Evolutionary conservation across 2,113 vertebrate genomes (phyloP).

Genomic region (Acanthisitta chloris): DNA sequence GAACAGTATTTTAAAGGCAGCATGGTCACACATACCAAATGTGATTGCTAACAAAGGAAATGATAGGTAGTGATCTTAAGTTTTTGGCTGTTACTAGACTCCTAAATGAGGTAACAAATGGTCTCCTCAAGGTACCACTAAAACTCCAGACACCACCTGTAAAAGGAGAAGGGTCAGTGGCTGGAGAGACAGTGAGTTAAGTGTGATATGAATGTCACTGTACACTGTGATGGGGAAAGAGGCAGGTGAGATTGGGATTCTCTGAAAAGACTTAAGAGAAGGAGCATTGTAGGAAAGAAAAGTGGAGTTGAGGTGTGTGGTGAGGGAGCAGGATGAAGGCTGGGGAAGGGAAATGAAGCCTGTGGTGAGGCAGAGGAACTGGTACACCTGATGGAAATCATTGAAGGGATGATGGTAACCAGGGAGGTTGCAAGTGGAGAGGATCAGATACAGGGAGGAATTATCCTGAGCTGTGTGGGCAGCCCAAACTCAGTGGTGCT

Average conservation of each 20-base stretch:
- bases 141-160: neutral
- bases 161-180: neutral
- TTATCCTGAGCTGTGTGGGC: neutral
- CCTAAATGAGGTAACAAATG: neutral
- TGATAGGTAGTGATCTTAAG: neutral
- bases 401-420: neutral
- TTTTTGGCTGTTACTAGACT: neutral
- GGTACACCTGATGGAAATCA: neutral
- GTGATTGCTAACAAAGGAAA: neutral
- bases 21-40: neutral
- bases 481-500: neutral
- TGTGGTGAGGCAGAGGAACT: neutral
- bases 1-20: neutral
- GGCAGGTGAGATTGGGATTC: neutral
- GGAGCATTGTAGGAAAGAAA: neutral
- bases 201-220: neutral
- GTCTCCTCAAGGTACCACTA: neutral
- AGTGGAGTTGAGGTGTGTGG: neutral
- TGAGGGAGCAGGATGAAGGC: neutral
- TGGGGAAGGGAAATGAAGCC: neutral
- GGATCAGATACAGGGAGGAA: fast-evolving
- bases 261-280: neutral
- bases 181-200: neutral
- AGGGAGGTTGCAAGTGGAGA: neutral
- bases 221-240: neutral